Evolutionary conservation across 2,888 invertebrate genomes (phyloP).

Genomic region (Xanthia icteritia): DNA sequence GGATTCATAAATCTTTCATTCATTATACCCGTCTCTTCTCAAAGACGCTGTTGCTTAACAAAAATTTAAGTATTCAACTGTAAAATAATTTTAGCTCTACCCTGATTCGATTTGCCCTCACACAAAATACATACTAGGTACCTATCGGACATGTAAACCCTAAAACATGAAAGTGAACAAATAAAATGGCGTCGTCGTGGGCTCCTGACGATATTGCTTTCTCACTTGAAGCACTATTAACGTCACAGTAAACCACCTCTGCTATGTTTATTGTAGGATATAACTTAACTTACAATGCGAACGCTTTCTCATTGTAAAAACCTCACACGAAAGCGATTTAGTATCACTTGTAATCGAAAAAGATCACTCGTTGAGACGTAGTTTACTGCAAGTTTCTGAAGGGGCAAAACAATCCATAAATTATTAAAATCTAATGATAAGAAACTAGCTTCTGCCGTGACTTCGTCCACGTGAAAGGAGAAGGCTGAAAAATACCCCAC

Average conservation of each 20-base stretch:
- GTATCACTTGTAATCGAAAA: slow-evolving; percentile 23
- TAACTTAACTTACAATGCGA: slow-evolving; percentile 53
- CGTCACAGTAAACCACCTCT: slow-evolving; percentile 58
- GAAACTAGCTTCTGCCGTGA: too few species aligned
- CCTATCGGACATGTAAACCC: slow-evolving; percentile 12
- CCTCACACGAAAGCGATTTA: slow-evolving; percentile 39
- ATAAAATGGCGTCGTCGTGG: slow-evolving; percentile 51
- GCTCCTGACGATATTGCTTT: slow-evolving; percentile 62
- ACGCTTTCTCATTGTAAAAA: slow-evolving; percentile 61
- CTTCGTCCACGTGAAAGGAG: too few species aligned
- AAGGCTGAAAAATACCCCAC: too few species aligned
- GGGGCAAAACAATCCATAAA: not conserved
- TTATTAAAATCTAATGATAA: not conserved
- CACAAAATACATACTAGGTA: not conserved
- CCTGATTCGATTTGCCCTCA: not conserved
- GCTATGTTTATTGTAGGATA: slow-evolving; percentile 59
- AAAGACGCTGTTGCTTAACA: not conserved
- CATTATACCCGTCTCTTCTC: not conserved
- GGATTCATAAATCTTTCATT: not conserved
- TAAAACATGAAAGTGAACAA: slow-evolving; percentile 49
- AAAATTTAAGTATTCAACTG: too few species aligned
- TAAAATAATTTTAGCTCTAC: too few species aligned
- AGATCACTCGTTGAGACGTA: not conserved
- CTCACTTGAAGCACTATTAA: slow-evolving; percentile 63
- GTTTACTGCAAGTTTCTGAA: not conserved